Base-by-base conservation (phyloP, 2,888 invertebrate species). In the Ceramica pisi region DNA sequence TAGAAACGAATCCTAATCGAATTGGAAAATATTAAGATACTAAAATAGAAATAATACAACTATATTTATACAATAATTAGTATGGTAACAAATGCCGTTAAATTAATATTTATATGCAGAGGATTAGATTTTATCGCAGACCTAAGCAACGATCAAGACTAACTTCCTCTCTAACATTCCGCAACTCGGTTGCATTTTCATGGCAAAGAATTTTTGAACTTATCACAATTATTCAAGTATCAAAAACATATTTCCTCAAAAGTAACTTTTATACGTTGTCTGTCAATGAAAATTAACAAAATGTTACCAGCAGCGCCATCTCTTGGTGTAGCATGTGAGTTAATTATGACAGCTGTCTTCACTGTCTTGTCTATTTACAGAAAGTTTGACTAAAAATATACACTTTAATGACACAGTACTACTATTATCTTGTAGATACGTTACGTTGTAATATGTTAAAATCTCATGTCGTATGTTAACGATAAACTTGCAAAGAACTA, bases 291-390 rank as follows among this genome's bases (percentile, higher is more conserved):
- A 61, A 55, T 41, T 60, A 48, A 75, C 74, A 73, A 56, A 82
- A 80, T 61, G 67, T 19, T 62, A 85, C 84, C 19, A 38, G 76
- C 86, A 72, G 80, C 90, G 94, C 94, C 94, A 94, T 93, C 94
- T 94, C 73, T 88, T 67, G 86, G 44, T 56, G 23, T 2, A 46
- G 51, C 19, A 57, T 50, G 65, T 38, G 71, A 86, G 73, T 80
- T 78, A 82, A 80, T 76, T 71, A 80, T 89, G 90, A 89, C 91
- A 91, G 86, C 87, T 85, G 83, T 78, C 50, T 86, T n/a, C n/a
- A n/a, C n/a, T 82, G 80, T 80, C 46, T 78, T n/a, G n/a, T 75
- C 66, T 76, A 80, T 86, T 85, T 83, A 71, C 68, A 61, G 72
- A 74, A 67, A 65, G 5, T 67, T 57, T 55, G 16, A 56, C 69